Base-by-base conservation (phyloP, 1,140 invertebrate genomes). In the Centruroides sculpturatus region DNA sequence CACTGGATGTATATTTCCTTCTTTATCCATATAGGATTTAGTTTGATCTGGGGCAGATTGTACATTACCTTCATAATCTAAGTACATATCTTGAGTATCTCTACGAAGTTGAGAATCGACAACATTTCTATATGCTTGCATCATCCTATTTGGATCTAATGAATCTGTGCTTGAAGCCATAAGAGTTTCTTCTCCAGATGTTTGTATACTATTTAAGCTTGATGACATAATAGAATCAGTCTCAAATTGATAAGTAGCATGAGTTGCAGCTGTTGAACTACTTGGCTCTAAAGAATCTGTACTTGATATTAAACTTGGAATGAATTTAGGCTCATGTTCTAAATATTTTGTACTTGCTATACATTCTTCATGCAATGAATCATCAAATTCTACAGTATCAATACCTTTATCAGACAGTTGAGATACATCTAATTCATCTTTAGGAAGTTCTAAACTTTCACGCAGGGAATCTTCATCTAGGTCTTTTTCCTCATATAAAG, bases 201-300 rank as follows among this genome's bases (percentile, higher is more conserved):
- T 61, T 10, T 65, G 56, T 12, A 60, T 53, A 73, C 85, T 87
- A 41, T 85, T 86, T 50, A 87, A 80, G 72, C 85, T 87, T 13
- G 84, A 84, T 5, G 85, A 87, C 82, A 86, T 86, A 23, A 85
- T 79, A 0, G 86, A 87, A 68, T 88, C 85, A 1, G 83, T 84
- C 72, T 87, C 85, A 68, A 84, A 85, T 67, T 86, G 85, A 69
- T 85, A 87, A n/a, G 85, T 87, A 35, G 85, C 85, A 68, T 85
- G 81, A 0, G 85, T 87, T 0, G 83, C 85, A 0, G 83, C 85
- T 12, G 84, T 84, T 3, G 85, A 87, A 67, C 83, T 86, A 0
- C 65, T 67, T 9, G 81, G 81, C 64, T 83, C 82, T 23, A 83
- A 66, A 58, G 82, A 84, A 62, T 83, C 82, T 3, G 80, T 83